phyloP scores from a whole-genome alignment of 2,888 invertebrate species.

The Pristionchus exspectatus region DNA sequence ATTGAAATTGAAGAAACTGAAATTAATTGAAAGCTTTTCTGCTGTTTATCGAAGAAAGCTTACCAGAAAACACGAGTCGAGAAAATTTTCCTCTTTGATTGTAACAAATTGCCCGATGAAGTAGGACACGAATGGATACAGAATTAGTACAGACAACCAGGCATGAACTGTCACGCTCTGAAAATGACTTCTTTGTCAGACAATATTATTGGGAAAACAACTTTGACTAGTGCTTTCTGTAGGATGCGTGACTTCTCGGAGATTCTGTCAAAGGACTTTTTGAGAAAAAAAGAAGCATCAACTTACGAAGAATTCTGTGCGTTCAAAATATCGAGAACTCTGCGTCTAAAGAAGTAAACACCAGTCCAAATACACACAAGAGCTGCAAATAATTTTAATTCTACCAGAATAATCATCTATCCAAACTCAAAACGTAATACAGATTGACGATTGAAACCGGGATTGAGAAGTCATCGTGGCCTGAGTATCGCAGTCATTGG shows the following conservation, averaged over 20 bases:
- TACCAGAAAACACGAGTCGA: constrained; percentile 10
- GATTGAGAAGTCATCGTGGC: background rate
- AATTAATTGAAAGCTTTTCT: background rate
- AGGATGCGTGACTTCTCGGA: background rate
- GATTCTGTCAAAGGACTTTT: background rate
- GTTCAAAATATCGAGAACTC: background rate
- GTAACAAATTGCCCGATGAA: background rate
- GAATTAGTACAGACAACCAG: background rate
- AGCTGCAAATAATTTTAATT: background rate
- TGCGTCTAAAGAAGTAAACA: background rate
- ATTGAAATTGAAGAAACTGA: constrained; percentile 9
- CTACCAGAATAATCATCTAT: background rate
- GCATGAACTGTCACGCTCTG: constrained; percentile 20
- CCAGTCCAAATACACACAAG: background rate
- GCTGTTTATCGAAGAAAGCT: background rate
- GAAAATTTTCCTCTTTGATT: constrained; percentile 1
- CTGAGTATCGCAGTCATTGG: background rate
- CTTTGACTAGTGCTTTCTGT: background rate
- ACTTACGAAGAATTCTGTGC: background rate
- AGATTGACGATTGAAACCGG: background rate
- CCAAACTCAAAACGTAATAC: background rate
- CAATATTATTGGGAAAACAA: background rate
- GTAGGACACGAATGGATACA: constrained; percentile 21
- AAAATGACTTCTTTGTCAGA: background rate
- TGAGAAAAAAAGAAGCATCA: background rate